phyloP scores from a whole-genome alignment of 2,888 invertebrate genomes.

The Smittia aterrima region DNA sequence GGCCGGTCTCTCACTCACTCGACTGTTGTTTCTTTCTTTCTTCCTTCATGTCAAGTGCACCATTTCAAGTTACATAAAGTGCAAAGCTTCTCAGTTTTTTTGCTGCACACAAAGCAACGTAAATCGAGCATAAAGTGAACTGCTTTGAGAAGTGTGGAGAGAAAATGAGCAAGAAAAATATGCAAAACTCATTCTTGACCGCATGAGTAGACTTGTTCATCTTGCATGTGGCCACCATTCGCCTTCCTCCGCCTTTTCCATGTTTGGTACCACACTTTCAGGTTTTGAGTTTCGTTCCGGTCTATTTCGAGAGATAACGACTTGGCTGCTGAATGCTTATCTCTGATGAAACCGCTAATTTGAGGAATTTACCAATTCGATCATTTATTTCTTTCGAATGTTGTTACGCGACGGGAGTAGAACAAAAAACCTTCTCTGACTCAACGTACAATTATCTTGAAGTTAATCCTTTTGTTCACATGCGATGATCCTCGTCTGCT shows the following conservation, averaged over 20 bases:
- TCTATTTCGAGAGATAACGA: neutral
- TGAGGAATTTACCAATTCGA: neutral
- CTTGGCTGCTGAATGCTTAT: neutral
- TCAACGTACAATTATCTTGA: constrained; percentile 29
- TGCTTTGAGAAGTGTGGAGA: constrained; percentile 5
- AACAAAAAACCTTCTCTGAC: neutral
- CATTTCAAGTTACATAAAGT: constrained; percentile 29
- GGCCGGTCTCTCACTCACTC: neutral
- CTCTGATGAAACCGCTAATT: neutral
- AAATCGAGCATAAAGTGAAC: neutral
- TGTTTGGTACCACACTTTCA: constrained; percentile 9
- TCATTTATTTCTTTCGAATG: neutral
- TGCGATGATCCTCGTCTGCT: neutral
- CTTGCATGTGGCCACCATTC: neutral
- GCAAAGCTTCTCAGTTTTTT: neutral
- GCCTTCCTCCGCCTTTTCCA: constrained; percentile 37
- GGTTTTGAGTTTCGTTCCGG: neutral
- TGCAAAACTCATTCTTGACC: neutral
- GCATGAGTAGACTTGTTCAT: neutral
- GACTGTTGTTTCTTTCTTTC: neutral
- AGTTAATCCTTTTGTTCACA: neutral
- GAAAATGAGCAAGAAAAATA: neutral
- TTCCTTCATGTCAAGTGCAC: constrained; percentile 36
- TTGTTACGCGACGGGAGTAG: neutral
- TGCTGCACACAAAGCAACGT: neutral